Evolutionary conservation across 2,113 vertebrate species (phyloP).

Genomic region (Antechinus stuartii): DNA sequence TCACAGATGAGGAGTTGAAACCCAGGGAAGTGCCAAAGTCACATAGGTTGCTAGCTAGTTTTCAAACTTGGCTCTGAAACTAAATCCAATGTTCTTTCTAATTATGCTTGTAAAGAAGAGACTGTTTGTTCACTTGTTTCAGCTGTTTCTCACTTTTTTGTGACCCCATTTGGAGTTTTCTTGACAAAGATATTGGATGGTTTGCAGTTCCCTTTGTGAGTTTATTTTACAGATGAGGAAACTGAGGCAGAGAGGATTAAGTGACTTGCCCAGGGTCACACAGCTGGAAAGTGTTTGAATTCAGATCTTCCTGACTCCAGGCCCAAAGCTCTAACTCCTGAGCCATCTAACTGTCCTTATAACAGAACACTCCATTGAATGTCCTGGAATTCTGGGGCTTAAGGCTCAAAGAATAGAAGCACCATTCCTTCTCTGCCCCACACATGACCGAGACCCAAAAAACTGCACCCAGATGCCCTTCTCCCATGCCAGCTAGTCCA

Average conservation of each 20-base stretch:
- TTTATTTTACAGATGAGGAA: not conserved
- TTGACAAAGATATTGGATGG: not conserved
- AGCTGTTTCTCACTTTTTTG: not conserved
- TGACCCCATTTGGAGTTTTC: not conserved
- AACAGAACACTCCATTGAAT: not conserved
- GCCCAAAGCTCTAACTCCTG: not conserved
- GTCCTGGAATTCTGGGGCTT: not conserved
- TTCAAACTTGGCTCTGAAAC: not conserved
- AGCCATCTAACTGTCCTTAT: not conserved
- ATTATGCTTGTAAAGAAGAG: not conserved
- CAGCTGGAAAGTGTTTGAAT: not conserved
- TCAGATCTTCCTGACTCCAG: not conserved
- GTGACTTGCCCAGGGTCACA: not conserved
- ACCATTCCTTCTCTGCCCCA: not conserved
- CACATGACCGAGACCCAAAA: not conserved
- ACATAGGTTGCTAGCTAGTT: not conserved
- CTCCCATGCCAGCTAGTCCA: not conserved
- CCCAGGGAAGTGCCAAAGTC: not conserved
- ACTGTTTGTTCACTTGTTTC: not conserved
- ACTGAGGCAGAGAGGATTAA: not conserved
- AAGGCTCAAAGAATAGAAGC: not conserved
- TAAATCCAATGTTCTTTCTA: not conserved
- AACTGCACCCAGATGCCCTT: not conserved
- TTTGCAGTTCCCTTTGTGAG: not conserved
- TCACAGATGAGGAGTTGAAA: not conserved